Evolutionary conservation across 30 jellyfish, hydroid and myxozoan species (phyloP).

Genomic region (Mastigias papua): DNA sequence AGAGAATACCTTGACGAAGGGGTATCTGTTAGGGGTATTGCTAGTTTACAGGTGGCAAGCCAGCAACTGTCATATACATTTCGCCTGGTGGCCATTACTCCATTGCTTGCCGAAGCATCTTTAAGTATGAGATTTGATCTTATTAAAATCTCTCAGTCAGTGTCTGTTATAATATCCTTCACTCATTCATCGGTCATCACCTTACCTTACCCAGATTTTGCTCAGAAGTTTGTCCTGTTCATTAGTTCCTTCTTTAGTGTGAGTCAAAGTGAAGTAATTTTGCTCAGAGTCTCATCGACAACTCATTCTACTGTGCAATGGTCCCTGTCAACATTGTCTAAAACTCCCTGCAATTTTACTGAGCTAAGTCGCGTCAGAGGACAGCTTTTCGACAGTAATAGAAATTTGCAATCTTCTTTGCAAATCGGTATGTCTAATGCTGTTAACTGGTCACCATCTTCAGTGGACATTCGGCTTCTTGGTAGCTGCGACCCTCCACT

Average conservation of each 20-base stretch:
- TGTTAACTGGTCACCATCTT: slow-evolving; percentile 27
- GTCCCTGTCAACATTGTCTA: slow-evolving; percentile 33
- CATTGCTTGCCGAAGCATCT: slow-evolving; percentile 45
- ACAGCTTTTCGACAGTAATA: slow-evolving; percentile 35
- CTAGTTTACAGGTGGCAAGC: slow-evolving; percentile 7
- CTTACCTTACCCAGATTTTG: slow-evolving; percentile 28
- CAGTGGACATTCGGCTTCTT: slow-evolving; percentile 13
- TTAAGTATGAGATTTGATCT: slow-evolving; percentile 15
- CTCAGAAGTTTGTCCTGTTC: slow-evolving; percentile 27
- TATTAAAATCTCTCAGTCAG: not conserved
- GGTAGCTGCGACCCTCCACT: slow-evolving; percentile 79
- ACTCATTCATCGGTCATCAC: slow-evolving; percentile 31
- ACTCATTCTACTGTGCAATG: slow-evolving; percentile 30
- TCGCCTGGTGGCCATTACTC: slow-evolving; percentile 64
- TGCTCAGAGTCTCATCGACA: not conserved
- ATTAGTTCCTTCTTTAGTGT: slow-evolving; percentile 58
- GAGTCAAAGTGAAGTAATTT: slow-evolving; percentile 11
- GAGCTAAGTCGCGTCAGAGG: slow-evolving; percentile 19
- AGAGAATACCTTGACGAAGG: slow-evolving; percentile 49
- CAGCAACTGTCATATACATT: slow-evolving; percentile 20
- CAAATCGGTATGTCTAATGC: slow-evolving; percentile 27
- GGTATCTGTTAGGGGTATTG: slow-evolving; percentile 26
- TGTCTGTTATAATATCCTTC: slow-evolving; percentile 31
- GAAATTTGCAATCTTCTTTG: slow-evolving; percentile 14
- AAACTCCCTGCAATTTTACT: slow-evolving; percentile 46